Evolutionary conservation across 2,113 vertebrate species (phyloP), one percentile per base, ranked within the genome.

Genomic region (Etheostoma cragini): DNA sequence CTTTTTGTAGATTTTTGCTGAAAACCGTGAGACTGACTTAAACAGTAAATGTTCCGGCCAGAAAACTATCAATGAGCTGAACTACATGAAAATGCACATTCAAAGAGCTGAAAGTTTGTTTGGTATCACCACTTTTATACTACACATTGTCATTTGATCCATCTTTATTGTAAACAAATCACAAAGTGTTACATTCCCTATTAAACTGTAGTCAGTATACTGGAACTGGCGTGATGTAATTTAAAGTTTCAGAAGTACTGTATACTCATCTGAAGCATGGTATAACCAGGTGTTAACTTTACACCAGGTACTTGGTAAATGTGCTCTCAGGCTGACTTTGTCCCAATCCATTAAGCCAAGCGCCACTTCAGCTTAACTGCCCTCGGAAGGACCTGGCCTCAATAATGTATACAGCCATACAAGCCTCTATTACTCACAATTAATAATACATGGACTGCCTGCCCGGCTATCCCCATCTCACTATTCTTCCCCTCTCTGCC

Each of bases 321-420:
- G 56, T 19, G 57, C 82, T 73, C 53, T 78, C 82, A 64, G 73
- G 35, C 74, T 1, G 72, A 80, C 72, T 82, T 66, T 80, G 81
- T 89, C 87, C 78, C 85, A 56, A 85, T 86, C 86, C 80, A 91
- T 93, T 89, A 92, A 92, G 61, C 77, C 63, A 47, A 87, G 76
- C 70, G 72, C 85, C 91, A 90, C 92, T 91, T 92, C 82, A 89
- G 89, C 81, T 89, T 87, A 91, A 92, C 81, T 80, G 88, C 82
- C 85, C 86, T 91, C 81, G 3, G 64, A 87, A 88, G 71, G 76
- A 90, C 85, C 83, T 57, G 65, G 70, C 75, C 83, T 93, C 86
- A 92, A 91, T 92, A 93, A 92, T 92, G 89, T 83, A 93, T 91
- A 87, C 81, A 73, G 68, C 85, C 84, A 87, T 82, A 92, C 88